Evolutionary conservation across 2,888 invertebrate genomes (phyloP), one percentile per base, ranked within the genome.

Genomic region (Leptopilina myrica): DNA sequence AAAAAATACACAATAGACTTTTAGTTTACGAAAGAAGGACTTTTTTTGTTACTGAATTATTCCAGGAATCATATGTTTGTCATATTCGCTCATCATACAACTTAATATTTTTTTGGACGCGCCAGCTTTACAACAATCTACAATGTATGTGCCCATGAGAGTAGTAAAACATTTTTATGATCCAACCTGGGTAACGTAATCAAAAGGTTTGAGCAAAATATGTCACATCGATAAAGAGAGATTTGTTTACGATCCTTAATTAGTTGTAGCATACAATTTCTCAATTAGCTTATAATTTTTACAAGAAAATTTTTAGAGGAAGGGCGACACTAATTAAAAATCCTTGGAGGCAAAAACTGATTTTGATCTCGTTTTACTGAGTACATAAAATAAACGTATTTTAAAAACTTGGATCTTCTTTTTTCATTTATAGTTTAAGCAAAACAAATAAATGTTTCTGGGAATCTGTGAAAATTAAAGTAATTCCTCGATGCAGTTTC

Each of bases 151-250:
- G 65, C 80, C 75, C 62, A 49, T 73, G 78, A 77, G 66, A 62
- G 59, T 62, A 26, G 64, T 80, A 78, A 77, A 80, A 77, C 75
- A 75, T 40, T 76, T 78, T 78, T 80, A 80, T 65, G 75, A 78
- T 43, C 49, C 76, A 49, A 11, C 33, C 46, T 53, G 78, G 76
- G 76, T 1, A 56, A 73, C 53, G 73, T 56, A 56, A 73, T 73
- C 73, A 40, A 40, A 15, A 14, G n/a, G 73, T 59, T 33, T 33
- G 15, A 73, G 56, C 15, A 53, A n/a, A 53, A 73, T 59, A 73
- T 33, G n/a, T n/a, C 33, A n/a, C 1, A 56, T 5, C 5, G 40
- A 40, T 15, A 59, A 40, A 56, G 11, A 5, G 26, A 26, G 49
- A 46, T 49, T 69, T 53, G 26, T 15, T n/a, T 8, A 14, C 26